These are phyloP conservation scores for Abramis brama DNA, from an alignment of 2,113 vertebrate species.

Conservation along the genomic window DNA sequence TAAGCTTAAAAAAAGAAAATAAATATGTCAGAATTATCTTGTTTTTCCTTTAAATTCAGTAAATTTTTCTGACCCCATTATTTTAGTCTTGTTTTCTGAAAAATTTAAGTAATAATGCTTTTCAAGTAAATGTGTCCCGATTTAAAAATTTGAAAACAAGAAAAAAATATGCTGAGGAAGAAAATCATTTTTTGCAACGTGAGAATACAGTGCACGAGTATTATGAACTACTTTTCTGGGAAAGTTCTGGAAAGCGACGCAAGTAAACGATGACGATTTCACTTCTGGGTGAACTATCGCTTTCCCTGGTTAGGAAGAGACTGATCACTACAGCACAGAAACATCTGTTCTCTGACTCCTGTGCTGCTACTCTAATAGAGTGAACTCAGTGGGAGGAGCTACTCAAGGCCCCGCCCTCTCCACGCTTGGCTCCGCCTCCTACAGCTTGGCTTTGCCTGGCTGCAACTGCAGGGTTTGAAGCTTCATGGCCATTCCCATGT, in stretches of 20 bases:
- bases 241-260: not conserved
- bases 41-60: too few species aligned
- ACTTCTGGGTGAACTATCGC: not conserved
- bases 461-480: slow-evolving; percentile 92
- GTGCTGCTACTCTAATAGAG: slow-evolving; percentile 9
- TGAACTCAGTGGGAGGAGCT: not conserved
- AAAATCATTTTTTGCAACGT: too few species aligned
- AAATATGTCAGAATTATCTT: too few species aligned
- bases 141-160: too few species aligned
- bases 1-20: too few species aligned
- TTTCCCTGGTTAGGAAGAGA: not conserved
- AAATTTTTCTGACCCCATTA: too few species aligned
- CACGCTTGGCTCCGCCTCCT: slow-evolving; percentile 49
- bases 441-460: slow-evolving; percentile 90
- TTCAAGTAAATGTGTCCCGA: too few species aligned
- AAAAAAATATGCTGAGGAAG: too few species aligned
- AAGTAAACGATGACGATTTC: not conserved
- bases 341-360: not conserved
- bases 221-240: not conserved
- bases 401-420: not conserved
- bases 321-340: not conserved
- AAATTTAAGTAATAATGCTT: too few species aligned
- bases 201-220: too few species aligned
- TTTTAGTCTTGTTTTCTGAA: too few species aligned
- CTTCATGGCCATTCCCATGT: slow-evolving; percentile 97